Conservation (phyloP, 2,113 vertebrate genomes). For the Pampusana beccarii region DNA sequence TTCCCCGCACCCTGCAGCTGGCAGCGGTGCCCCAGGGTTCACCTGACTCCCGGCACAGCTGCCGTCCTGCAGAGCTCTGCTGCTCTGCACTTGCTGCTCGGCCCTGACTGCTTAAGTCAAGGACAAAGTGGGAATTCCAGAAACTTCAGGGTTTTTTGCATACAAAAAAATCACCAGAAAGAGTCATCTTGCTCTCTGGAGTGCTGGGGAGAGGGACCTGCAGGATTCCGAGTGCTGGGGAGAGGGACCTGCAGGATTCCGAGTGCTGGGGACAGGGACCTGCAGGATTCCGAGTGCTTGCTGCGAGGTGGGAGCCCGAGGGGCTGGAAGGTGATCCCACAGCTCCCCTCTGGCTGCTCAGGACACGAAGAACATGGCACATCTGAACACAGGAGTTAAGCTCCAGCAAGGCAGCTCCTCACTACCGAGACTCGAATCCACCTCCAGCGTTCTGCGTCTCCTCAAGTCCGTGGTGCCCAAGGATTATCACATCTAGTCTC, state of each 20-base stretch:
- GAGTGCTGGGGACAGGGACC: not conserved
- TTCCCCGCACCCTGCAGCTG: not conserved
- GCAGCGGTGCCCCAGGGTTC: rapidly evolving
- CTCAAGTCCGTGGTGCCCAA: not conserved
- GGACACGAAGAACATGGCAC: not conserved
- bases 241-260: not conserved
- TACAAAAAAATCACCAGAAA: not conserved
- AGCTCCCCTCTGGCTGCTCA: not conserved
- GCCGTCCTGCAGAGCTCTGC: not conserved
- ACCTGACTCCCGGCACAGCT: not conserved
- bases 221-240: not conserved
- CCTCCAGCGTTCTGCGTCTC: not conserved
- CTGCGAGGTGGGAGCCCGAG: not conserved
- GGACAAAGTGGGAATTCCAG: not conserved
- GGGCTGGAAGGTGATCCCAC: not conserved
- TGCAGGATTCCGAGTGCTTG: not conserved
- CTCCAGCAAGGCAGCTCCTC: not conserved
- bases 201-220: not conserved
- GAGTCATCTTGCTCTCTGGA: not conserved
- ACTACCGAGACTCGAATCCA: not conserved
- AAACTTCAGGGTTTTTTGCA: not conserved
- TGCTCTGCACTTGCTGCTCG: not conserved
- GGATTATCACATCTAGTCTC: not conserved
- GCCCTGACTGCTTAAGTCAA: not conserved
- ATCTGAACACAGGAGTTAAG: not conserved